Evolutionary conservation across 2,797 vertebrate genomes (phyloP), one percentile per base, ranked within the genome.

Genomic region (Channallabes apus): DNA sequence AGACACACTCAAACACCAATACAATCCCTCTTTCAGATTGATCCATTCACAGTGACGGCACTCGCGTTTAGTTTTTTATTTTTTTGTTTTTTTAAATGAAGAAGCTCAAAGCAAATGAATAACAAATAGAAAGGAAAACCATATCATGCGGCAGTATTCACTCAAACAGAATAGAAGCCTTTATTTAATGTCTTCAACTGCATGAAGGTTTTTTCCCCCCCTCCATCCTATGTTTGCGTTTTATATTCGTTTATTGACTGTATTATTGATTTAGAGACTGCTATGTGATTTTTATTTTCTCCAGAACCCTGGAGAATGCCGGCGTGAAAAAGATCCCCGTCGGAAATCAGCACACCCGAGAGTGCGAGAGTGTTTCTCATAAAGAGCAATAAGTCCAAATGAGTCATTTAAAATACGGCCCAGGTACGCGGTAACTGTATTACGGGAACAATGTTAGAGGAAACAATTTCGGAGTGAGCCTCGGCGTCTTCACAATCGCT

Each of bases 401-500:
- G 41, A 77, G 75, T 87, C 75, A 58, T 79, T 82, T 24, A 67
- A 51, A 59, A 71, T 80, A 72, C 7, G 51, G 76, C 64, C 68
- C 58, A 59, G 79, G 84, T 79, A 56, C 12, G 22, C 6, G 32
- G 51, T 78, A 85, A 87, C 61, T 46, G 29, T 32, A 58, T 82
- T 85, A 87, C 46, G 64, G 56, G 72, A 86, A 86, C 71, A 15
- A 68, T 5, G 86, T 84, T 82, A 87, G 80, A 79, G 82, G 68
- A 82, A 85, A 85, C 67, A 56, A 79, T 84, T 65, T 80, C 22
- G 69, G 46, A 61, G 46, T 0, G 73, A 27, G 64, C 15, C 18
- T 14, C 15, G 14, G 38, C 56, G 12, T 58, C 64, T 72, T 68
- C 32, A 6, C n/a, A 71, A 71, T 77, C 51, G 20, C 59, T 77